phyloP scores from a whole-genome alignment of 2,888 invertebrate species.

The Hypselothyrea guttata region DNA sequence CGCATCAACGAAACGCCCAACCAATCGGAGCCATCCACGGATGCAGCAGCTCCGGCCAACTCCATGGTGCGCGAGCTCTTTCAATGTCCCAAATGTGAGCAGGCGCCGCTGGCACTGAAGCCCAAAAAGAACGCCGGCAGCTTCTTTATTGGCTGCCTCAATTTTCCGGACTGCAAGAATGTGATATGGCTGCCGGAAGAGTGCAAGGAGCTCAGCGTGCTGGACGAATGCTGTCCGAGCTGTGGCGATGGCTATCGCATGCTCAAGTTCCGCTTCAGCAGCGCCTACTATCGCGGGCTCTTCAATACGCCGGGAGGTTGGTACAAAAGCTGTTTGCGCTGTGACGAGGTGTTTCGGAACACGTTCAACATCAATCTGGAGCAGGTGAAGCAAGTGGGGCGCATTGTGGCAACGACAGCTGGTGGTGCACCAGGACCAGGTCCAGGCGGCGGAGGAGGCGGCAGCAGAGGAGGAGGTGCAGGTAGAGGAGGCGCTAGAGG shows the following conservation, averaged over 20 bases:
- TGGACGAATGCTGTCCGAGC: slow-evolving; percentile 88
- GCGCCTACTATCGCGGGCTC: slow-evolving; percentile 71
- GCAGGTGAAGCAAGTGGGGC: slow-evolving; percentile 76
- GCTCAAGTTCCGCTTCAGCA: slow-evolving; percentile 72
- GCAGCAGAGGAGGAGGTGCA: slow-evolving; percentile 11
- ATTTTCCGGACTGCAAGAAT: slow-evolving; percentile 91
- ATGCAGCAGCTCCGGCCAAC: slow-evolving; percentile 18
- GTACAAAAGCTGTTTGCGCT: slow-evolving; percentile 80
- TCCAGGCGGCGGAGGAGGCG: slow-evolving; percentile 30
- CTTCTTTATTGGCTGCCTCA: slow-evolving; percentile 89
- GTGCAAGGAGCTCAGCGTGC: slow-evolving; percentile 86
- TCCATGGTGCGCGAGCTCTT: slow-evolving; percentile 82
- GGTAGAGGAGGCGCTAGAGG: slow-evolving; percentile 13
- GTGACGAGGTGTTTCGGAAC: slow-evolving; percentile 79
- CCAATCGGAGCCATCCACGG: background rate
- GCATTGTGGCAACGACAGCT: slow-evolving; percentile 63
- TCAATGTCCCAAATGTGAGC: slow-evolving; percentile 90
- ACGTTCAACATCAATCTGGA: slow-evolving; percentile 80
- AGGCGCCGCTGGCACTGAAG: slow-evolving; percentile 86
- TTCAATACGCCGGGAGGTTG: slow-evolving; percentile 75
- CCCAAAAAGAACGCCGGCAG: slow-evolving; percentile 87
- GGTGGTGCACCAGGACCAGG: slow-evolving; percentile 46
- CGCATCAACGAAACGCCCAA: slow-evolving; percentile 82
- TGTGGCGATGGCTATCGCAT: slow-evolving; percentile 77
- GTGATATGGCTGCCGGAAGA: slow-evolving; percentile 91